A percentile compares a stretch with the other conserved stretches of the same genome.
Evolutionary conservation across 2,888 invertebrate genomes (phyloP).

Genomic region (Tanypteryx hageni): DNA sequence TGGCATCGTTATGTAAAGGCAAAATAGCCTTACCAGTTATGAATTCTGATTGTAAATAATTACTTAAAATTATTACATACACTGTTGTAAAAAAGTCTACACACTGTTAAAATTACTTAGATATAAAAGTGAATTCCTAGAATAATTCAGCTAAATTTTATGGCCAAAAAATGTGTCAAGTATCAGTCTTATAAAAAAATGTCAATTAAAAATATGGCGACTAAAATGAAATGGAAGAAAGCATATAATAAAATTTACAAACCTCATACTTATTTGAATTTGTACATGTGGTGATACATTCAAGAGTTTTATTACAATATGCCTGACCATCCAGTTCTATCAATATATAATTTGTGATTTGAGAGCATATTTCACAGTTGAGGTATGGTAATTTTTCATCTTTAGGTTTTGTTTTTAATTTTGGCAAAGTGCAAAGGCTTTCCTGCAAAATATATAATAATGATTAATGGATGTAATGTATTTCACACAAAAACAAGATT

Average conservation of each 20-base stretch:
- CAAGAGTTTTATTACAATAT: conserved; percentile 7
- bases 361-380: not conserved
- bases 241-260: not conserved
- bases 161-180: too few species aligned
- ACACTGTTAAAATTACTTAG: too few species aligned
- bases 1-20: too few species aligned
- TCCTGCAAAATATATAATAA: not conserved
- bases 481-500: not conserved
- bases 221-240: not conserved
- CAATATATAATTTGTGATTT: not conserved
- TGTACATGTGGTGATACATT: not conserved
- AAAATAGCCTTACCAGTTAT: too few species aligned
- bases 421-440: conserved; percentile 28
- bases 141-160: too few species aligned
- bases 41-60: too few species aligned
- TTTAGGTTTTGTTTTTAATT: not conserved
- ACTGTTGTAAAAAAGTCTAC: too few species aligned
- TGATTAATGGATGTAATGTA: not conserved
- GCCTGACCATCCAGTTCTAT: conserved; percentile 13
- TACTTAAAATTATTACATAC: too few species aligned
- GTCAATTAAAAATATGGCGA: not conserved
- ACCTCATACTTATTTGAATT: conserved; percentile 12
- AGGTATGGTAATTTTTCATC: not conserved
- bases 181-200: too few species aligned
- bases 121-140: too few species aligned